Evolutionary conservation across 2,797 vertebrate genomes (phyloP).

Genomic region (Poecilia wingei): DNA sequence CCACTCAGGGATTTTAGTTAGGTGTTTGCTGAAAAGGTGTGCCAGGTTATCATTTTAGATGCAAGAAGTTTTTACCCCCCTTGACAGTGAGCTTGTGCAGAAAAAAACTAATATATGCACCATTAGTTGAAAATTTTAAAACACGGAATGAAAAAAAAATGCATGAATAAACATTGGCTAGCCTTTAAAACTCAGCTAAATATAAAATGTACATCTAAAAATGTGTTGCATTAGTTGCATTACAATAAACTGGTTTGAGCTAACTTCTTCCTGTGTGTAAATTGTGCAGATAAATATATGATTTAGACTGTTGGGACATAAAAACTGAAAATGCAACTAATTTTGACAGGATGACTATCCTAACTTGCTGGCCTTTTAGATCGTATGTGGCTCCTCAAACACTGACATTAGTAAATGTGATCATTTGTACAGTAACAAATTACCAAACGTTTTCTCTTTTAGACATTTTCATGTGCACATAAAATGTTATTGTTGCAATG

Average conservation of each 20-base stretch:
- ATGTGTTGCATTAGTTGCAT: background rate
- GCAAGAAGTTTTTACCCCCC: conserved; percentile 32
- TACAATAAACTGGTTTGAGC: background rate
- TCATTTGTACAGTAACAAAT: background rate
- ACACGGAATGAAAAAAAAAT: too few species aligned
- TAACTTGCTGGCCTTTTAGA: background rate
- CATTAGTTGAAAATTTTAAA: background rate
- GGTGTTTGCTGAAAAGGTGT: conserved; percentile 25
- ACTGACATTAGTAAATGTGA: background rate
- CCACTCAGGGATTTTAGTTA: conserved; percentile 26
- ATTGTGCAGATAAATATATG: background rate
- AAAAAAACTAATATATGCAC: background rate
- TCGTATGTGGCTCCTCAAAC: background rate
- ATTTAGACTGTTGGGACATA: background rate
- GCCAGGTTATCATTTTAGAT: conserved; percentile 43
- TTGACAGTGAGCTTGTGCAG: conserved; percentile 21
- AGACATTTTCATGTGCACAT: background rate
- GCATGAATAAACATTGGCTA: conserved; percentile 2
- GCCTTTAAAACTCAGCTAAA: background rate
- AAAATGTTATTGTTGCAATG: background rate
- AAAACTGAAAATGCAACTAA: background rate
- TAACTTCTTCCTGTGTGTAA: background rate
- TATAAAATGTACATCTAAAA: background rate
- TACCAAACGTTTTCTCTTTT: background rate
- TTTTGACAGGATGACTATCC: background rate